A percentile compares a stretch with the other conserved stretches of the same genome.
These are phyloP conservation scores for Tolmerus cingulatus DNA, from an alignment of 2,888 invertebrate species.

Conservation along the genomic window DNA sequence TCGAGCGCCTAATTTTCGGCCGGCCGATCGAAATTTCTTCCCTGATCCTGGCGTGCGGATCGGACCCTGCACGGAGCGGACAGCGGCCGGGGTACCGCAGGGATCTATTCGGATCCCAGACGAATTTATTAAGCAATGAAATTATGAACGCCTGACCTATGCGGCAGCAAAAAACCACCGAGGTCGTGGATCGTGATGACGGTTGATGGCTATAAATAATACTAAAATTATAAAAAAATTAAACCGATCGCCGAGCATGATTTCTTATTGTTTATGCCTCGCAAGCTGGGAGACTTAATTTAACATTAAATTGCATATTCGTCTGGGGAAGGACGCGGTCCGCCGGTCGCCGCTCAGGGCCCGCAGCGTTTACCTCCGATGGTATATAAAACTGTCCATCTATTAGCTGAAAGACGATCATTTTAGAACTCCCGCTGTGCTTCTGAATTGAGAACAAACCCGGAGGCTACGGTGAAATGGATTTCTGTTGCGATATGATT, in stretches of 20 bases:
- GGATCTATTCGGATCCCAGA: conserved; percentile 20
- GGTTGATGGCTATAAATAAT: conserved; percentile 39
- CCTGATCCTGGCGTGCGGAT: background rate
- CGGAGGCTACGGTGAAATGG: conserved; percentile 71
- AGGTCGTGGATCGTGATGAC: conserved; percentile 36
- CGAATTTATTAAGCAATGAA: conserved; percentile 39
- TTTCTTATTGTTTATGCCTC: conserved; percentile 37
- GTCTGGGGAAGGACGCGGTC: conserved; percentile 13
- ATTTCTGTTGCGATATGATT: conserved; percentile 55
- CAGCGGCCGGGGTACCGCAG: background rate
- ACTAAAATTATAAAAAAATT: conserved; percentile 36
- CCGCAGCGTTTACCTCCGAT: conserved; percentile 15
- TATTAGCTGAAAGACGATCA: conserved; percentile 59
- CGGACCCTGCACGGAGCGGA: background rate
- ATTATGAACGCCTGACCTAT: conserved; percentile 32
- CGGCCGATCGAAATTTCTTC: conserved; percentile 7
- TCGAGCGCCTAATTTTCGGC: conserved; percentile 24
- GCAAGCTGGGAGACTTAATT: conserved; percentile 39
- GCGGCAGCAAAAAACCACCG: background rate
- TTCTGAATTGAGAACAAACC: conserved; percentile 78
- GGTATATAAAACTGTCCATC: conserved; percentile 53
- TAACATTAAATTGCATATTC: conserved; percentile 40
- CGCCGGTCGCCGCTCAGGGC: background rate
- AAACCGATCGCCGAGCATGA: conserved; percentile 12
- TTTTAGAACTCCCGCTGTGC: conserved; percentile 72